phyloP scores from a whole-genome alignment of 2,113 vertebrate species.

The Phoenicopterus ruber region DNA sequence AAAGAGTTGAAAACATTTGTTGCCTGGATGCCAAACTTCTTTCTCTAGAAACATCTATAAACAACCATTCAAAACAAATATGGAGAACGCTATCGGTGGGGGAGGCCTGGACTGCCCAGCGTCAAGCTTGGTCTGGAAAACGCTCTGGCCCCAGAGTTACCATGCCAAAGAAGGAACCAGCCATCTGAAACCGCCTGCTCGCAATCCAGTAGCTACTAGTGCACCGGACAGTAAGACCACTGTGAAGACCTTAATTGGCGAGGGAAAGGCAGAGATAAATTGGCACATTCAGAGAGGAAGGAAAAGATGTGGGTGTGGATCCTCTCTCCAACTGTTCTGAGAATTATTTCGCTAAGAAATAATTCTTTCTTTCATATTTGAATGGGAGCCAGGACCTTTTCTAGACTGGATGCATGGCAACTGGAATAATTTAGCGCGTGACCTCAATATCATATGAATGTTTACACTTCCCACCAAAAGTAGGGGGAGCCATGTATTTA shows the following conservation, averaged over 20 bases:
- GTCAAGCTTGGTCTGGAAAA: not conserved
- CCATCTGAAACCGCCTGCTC: not conserved
- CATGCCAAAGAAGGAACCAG: not conserved
- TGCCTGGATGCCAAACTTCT: not conserved
- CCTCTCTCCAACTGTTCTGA: conserved; percentile 29
- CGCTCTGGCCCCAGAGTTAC: not conserved
- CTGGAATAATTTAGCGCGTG: not conserved
- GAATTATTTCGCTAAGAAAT: conserved; percentile 32
- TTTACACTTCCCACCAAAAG: conserved; percentile 13
- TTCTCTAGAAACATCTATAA: conserved; percentile 29
- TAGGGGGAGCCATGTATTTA: not conserved
- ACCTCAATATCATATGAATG: not conserved
- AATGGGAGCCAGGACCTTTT: conserved; percentile 10
- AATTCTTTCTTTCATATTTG: conserved; percentile 54
- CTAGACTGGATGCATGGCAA: conserved; percentile 22
- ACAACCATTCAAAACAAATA: conserved; percentile 5
- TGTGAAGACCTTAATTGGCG: not conserved
- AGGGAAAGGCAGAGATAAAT: conserved; percentile 7
- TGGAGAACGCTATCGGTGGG: not conserved
- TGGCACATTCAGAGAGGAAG: conserved; percentile 36
- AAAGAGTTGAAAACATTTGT: not conserved
- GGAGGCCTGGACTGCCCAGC: not conserved
- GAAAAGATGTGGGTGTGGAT: conserved; percentile 61
- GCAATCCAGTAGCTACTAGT: not conserved
- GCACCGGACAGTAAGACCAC: not conserved